Percentiles rank a stretch among this genome's conserved stretches.
These are phyloP conservation scores for Campoplex capitator DNA, from an alignment of 2,888 invertebrate genomes.

Conservation along the genomic window DNA sequence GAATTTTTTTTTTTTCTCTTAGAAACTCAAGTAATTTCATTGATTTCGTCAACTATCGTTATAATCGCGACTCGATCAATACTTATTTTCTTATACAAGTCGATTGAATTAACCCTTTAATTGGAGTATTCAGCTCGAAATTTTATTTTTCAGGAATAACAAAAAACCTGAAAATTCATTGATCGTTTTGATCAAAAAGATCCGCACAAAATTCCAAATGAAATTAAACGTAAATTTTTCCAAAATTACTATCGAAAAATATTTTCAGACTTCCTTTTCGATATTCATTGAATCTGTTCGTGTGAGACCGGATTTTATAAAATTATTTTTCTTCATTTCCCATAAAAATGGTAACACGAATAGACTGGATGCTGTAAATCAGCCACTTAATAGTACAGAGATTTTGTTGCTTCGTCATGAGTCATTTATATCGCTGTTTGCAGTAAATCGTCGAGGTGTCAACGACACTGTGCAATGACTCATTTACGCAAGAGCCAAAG, in stretches of 20 bases:
- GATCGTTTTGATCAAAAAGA: neutral
- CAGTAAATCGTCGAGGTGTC: constrained; percentile 27
- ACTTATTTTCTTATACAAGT: neutral
- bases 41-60: neutral
- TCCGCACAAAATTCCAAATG: neutral
- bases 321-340: neutral
- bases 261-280: neutral
- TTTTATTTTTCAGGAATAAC: too few relatives aligned
- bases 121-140: too few relatives aligned
- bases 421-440: neutral
- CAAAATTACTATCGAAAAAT: neutral
- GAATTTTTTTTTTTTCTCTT: neutral
- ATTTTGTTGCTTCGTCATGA: neutral
- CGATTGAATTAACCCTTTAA: neutral
- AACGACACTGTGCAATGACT: constrained; percentile 23
- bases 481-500: neutral
- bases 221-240: neutral
- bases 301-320: neutral
- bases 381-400: neutral
- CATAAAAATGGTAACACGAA: neutral
- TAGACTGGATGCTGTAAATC: neutral
- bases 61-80: neutral
- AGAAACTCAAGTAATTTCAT: neutral
- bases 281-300: too few relatives aligned
- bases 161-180: neutral